phyloP scores from a whole-genome alignment of 23 tunicate species.

The Corella eumyota region DNA sequence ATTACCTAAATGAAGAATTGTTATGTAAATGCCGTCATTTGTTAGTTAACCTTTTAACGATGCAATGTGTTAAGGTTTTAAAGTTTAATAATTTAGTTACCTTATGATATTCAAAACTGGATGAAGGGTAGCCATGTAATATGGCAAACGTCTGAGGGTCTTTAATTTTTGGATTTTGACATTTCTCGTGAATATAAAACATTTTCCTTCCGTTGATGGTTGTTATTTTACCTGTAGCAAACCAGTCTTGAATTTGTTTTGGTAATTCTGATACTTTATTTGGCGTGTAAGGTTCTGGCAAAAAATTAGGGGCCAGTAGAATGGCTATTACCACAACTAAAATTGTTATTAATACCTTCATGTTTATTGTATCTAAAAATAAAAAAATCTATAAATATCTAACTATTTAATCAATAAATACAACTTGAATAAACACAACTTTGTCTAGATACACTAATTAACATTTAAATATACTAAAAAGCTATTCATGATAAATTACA shows the following conservation, averaged over 20 bases:
- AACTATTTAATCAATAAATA: no score
- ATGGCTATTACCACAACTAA: slow-evolving; percentile 4
- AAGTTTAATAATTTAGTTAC: no score
- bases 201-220: slow-evolving; percentile 35
- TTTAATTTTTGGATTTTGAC: slow-evolving; percentile 4
- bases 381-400: no score
- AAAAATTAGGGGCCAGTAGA: neutral
- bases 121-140: slow-evolving; percentile 94
- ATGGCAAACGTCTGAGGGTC: slow-evolving; percentile 72
- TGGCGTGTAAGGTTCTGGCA: slow-evolving; percentile 21
- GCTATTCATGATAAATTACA: no score
- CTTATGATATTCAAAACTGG: slow-evolving; percentile 85
- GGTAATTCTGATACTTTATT: slow-evolving; percentile 22
- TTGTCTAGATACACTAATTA: no score
- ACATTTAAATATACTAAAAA: no score
- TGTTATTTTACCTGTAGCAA: slow-evolving; percentile 23
- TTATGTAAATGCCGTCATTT: no score
- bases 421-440: no score
- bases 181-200: slow-evolving; percentile 48
- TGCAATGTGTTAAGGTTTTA: no score
- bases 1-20: slow-evolving; percentile 24
- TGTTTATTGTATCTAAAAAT: no score
- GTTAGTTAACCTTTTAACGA: no score
- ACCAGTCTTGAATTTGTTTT: slow-evolving; percentile 33
- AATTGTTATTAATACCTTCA: no score